These are phyloP conservation scores for Sinosuthora webbiana DNA, from an alignment of 2,113 vertebrate genomes.

Conservation along the genomic window DNA sequence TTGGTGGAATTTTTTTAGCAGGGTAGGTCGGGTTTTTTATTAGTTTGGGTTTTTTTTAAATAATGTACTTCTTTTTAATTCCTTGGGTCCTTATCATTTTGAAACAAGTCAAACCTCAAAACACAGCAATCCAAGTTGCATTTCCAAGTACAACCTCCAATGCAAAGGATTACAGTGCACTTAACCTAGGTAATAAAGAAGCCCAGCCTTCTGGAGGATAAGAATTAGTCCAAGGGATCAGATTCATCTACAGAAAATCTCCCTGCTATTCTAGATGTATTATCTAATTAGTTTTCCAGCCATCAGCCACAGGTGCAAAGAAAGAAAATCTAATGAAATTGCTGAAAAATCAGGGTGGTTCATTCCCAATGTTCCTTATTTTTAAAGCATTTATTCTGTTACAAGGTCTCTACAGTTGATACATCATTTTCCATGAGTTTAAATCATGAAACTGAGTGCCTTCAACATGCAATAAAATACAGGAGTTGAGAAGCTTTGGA, in stretches of 20 bases:
- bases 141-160: neutral
- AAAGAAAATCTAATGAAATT: neutral
- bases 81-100: neutral
- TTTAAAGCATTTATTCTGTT: neutral
- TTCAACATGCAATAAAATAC: neutral
- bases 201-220: neutral
- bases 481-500: neutral
- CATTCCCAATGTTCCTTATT: fast-evolving
- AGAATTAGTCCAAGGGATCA: neutral
- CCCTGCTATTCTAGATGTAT: neutral
- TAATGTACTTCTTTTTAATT: neutral
- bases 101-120: neutral
- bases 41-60: neutral
- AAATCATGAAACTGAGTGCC: neutral
- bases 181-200: slow-evolving; percentile 4
- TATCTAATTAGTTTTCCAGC: neutral
- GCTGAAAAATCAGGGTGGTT: fast-evolving
- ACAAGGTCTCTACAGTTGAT: neutral
- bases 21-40: neutral
- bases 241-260: slow-evolving; percentile 2
- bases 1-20: neutral
- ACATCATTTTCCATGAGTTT: neutral
- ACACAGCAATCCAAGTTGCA: neutral
- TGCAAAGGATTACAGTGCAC: neutral
- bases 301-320: neutral